These are phyloP conservation scores for Microtus oregoni DNA, from an alignment of 2,113 vertebrate species.

Conservation along the genomic window DNA sequence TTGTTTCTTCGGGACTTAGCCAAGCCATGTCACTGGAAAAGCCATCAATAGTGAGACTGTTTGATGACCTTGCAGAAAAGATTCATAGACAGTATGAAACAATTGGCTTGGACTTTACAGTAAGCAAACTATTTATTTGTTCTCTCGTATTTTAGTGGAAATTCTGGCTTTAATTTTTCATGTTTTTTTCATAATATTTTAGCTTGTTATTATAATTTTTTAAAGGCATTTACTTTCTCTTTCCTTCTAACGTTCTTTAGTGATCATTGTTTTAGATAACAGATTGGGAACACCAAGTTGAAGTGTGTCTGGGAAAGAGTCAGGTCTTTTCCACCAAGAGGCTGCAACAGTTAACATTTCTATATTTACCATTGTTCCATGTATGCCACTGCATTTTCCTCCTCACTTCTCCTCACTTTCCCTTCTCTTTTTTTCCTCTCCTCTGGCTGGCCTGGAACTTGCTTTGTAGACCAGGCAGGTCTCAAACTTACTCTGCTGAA, in stretches of 20 bases:
- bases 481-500: not conserved
- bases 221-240: constrained; percentile 21
- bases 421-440: not conserved
- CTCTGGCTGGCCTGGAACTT: not conserved
- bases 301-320: not conserved
- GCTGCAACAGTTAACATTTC: not conserved
- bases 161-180: constrained; percentile 44
- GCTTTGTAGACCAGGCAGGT: not conserved
- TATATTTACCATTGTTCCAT: not conserved
- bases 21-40: constrained; percentile 98
- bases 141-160: constrained; percentile 29
- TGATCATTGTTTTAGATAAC: not conserved
- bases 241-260: not conserved
- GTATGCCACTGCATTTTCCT: not conserved
- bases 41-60: constrained; percentile 96
- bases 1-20: constrained; percentile 96
- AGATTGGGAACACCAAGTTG: not conserved
- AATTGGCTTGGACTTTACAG: constrained; percentile 94
- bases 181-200: not conserved
- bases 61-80: constrained; percentile 98
- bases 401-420: not conserved
- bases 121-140: constrained; percentile 84
- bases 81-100: constrained; percentile 98
- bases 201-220: constrained; percentile 6
- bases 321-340: not conserved